Conservation (phyloP, 2,888 invertebrate species). For the Onchidella celtica region DNA sequence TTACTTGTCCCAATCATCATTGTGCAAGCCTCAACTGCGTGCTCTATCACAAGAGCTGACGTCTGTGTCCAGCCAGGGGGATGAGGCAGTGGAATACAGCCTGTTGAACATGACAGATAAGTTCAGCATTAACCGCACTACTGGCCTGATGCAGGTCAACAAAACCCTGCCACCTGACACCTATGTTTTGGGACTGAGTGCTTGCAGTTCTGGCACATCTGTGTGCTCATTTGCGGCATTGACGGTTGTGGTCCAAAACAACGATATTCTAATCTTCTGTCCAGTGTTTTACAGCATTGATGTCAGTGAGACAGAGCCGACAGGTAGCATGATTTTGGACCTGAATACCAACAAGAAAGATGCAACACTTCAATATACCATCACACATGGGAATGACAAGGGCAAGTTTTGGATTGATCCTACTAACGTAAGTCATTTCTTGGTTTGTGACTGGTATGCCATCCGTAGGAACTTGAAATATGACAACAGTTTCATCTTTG, state of each 20-base stretch:
- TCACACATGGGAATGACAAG: conserved; percentile 31
- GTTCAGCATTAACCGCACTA: conserved; percentile 47
- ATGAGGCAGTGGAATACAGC: conserved; percentile 45
- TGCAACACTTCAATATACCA: conserved; percentile 48
- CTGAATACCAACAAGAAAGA: conserved; percentile 87
- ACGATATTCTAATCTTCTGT: conserved; percentile 51
- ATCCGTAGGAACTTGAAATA: too few species aligned
- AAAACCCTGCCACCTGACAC: background rate
- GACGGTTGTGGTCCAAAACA: conserved; percentile 44
- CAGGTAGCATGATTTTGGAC: conserved; percentile 88
- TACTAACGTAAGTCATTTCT: conserved; percentile 26
- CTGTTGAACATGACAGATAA: conserved; percentile 46
- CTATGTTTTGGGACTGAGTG: conserved; percentile 43
- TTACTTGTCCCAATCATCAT: conserved; percentile 42
- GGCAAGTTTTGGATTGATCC: conserved; percentile 7
- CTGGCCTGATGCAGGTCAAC: conserved; percentile 44
- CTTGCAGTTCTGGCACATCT: conserved; percentile 40
- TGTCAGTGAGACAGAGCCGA: conserved; percentile 84
- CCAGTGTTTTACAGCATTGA: conserved; percentile 48
- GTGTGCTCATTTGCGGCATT: conserved; percentile 52
- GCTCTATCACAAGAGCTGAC: conserved; percentile 51
- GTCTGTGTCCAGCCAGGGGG: conserved; percentile 16
- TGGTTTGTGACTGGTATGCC: too few species aligned
- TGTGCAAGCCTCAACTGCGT: conserved; percentile 43
- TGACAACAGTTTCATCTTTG: too few species aligned